Conservation (phyloP, 1,140 invertebrate species). For the Hylaeus anthracinus region DNA sequence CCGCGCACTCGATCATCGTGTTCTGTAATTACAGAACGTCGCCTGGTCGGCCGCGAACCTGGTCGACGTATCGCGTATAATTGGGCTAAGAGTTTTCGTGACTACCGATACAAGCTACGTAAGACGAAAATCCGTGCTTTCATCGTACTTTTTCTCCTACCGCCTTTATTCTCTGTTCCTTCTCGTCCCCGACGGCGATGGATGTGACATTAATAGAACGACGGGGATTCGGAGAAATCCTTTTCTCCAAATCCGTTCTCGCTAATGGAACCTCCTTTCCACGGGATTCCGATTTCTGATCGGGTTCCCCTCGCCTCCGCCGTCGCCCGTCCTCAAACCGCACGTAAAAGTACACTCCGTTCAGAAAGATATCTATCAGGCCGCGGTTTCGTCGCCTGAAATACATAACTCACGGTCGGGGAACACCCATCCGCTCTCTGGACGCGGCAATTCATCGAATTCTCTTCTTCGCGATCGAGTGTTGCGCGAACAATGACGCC, state of each 20-base stretch:
- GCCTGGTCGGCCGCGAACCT: neutral
- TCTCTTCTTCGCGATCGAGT: neutral
- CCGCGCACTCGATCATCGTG: neutral
- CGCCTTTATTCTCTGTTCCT: neutral
- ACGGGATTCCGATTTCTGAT: slow-evolving; percentile 61
- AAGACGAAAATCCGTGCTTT: slow-evolving; percentile 53
- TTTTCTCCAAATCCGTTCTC: slow-evolving; percentile 58
- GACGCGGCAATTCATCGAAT: slow-evolving; percentile 9
- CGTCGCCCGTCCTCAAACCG: slow-evolving; percentile 21
- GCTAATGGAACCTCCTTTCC: slow-evolving; percentile 57
- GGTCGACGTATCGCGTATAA: neutral
- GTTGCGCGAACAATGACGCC: neutral
- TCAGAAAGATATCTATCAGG: slow-evolving; percentile 26
- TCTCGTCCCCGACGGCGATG: slow-evolving; percentile 43
- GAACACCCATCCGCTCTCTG: neutral
- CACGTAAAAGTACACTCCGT: slow-evolving; percentile 18
- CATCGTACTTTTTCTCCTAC: neutral
- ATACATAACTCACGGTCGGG: slow-evolving; percentile 1
- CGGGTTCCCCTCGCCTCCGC: slow-evolving; percentile 34
- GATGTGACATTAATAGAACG: slow-evolving; percentile 64
- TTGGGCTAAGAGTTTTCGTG: slow-evolving; percentile 19
- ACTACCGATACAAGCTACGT: slow-evolving; percentile 43
- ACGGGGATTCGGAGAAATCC: slow-evolving; percentile 59
- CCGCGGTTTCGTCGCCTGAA: neutral
- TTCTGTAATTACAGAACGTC: neutral